Conservation (phyloP, 2,888 invertebrate genomes). For the Drosophila rellima region DNA sequence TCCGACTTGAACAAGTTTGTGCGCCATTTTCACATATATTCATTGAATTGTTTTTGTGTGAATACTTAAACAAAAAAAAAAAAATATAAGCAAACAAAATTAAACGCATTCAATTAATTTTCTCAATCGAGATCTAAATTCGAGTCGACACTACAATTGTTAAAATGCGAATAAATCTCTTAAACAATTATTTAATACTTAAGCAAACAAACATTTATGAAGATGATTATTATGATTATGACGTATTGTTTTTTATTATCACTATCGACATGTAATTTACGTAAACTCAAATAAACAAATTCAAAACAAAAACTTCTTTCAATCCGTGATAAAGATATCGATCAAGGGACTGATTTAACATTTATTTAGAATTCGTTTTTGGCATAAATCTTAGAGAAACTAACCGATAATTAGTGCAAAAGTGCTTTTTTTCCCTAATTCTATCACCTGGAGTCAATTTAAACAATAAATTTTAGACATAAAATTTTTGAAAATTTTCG, state of each 20-base stretch:
- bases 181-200: slow-evolving; percentile 76
- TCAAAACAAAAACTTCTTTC: slow-evolving; percentile 31
- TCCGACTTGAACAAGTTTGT: slow-evolving; percentile 50
- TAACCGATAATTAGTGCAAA: no score
- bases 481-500: no score
- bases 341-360: background rate
- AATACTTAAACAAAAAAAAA: slow-evolving; percentile 37
- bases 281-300: slow-evolving; percentile 79
- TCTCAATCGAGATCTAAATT: slow-evolving; percentile 22
- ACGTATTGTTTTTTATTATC: slow-evolving; percentile 83
- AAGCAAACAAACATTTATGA: slow-evolving; percentile 67
- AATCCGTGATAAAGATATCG: background rate
- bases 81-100: slow-evolving; percentile 21
- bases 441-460: no score
- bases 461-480: no score
- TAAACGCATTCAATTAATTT: slow-evolving; percentile 42
- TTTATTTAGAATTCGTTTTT: background rate
- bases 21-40: slow-evolving; percentile 68
- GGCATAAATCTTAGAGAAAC: no score
- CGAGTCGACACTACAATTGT: slow-evolving; percentile 42
- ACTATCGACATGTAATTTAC: slow-evolving; percentile 80
- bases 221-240: slow-evolving; percentile 74
- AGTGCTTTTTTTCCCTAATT: no score
- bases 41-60: slow-evolving; percentile 56
- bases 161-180: slow-evolving; percentile 70